Evolutionary conservation across 2,113 vertebrate genomes (phyloP).

Genomic region (Panthera tigris): DNA sequence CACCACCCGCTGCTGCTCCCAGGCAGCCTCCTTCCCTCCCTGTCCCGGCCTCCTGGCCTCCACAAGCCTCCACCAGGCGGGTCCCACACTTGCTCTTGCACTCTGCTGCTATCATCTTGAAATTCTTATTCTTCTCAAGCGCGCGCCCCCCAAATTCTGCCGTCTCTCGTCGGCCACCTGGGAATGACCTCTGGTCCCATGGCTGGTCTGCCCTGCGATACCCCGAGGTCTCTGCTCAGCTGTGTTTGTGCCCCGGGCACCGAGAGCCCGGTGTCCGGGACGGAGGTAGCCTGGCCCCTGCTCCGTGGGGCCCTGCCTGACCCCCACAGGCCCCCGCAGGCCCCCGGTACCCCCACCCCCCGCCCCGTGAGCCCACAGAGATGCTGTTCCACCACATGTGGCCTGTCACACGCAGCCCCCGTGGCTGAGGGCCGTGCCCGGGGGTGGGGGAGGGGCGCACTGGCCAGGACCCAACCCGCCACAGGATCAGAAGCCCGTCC

Average conservation of each 20-base stretch:
- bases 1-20: too few species aligned
- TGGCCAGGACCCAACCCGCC: neutral
- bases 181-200: too few species aligned
- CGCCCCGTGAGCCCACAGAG: neutral
- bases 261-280: accelerated
- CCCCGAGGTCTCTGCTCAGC: accelerated
- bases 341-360: neutral
- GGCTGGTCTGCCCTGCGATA: accelerated
- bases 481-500: neutral
- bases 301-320: neutral
- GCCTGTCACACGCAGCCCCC: accelerated
- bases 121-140: too few species aligned
- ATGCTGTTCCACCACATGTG: accelerated
- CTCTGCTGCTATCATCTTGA: neutral
- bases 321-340: neutral
- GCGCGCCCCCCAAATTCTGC: neutral
- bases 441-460: accelerated
- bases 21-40: neutral
- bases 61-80: too few species aligned
- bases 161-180: accelerated
- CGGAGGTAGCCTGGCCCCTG: neutral
- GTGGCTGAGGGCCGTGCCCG: accelerated
- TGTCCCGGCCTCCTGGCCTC: too few species aligned
- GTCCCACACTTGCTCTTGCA: accelerated
- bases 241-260: neutral